Evolutionary conservation across 2,888 invertebrate genomes (phyloP).

Genomic region (Nebria salina): DNA sequence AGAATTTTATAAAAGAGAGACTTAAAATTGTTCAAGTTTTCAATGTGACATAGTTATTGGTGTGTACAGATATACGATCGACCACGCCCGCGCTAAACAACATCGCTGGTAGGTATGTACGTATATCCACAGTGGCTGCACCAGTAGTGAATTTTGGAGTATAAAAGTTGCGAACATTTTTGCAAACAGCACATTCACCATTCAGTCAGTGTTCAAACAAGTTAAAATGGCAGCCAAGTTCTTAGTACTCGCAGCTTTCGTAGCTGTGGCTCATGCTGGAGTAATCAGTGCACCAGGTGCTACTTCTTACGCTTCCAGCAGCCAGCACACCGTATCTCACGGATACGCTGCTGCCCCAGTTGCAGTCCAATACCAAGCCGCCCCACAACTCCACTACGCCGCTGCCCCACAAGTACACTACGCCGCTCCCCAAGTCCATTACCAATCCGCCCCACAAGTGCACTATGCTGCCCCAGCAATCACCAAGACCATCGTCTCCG

Average conservation of each 20-base stretch:
- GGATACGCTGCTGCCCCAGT: constrained; percentile 30
- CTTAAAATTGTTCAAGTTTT: not conserved
- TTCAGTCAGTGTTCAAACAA: constrained; percentile 5
- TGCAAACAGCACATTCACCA: not conserved
- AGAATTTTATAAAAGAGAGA: not conserved
- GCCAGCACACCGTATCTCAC: constrained; percentile 24
- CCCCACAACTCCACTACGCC: constrained; percentile 56
- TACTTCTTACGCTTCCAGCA: constrained; percentile 46
- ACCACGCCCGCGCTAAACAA: constrained; percentile 16
- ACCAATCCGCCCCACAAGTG: constrained; percentile 61
- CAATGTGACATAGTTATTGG: not conserved
- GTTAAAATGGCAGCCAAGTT: constrained; percentile 29
- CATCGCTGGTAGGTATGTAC: not conserved
- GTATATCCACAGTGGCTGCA: not conserved
- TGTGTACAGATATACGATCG: not conserved
- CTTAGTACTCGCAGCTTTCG: constrained; percentile 59
- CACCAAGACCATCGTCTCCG: constrained; percentile 48
- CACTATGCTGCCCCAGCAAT: constrained; percentile 54
- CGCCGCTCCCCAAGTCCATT: constrained; percentile 63
- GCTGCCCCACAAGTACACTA: constrained; percentile 59
- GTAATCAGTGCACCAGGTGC: constrained; percentile 65
- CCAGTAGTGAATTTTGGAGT: not conserved
- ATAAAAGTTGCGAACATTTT: not conserved
- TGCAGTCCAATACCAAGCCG: constrained; percentile 9
- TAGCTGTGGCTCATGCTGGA: constrained; percentile 60